Percentiles rank a stretch among this genome's conserved stretches.
These are phyloP conservation scores for Chinchilla lanigera DNA, from an alignment of 2,113 vertebrate species.

Conservation along the genomic window DNA sequence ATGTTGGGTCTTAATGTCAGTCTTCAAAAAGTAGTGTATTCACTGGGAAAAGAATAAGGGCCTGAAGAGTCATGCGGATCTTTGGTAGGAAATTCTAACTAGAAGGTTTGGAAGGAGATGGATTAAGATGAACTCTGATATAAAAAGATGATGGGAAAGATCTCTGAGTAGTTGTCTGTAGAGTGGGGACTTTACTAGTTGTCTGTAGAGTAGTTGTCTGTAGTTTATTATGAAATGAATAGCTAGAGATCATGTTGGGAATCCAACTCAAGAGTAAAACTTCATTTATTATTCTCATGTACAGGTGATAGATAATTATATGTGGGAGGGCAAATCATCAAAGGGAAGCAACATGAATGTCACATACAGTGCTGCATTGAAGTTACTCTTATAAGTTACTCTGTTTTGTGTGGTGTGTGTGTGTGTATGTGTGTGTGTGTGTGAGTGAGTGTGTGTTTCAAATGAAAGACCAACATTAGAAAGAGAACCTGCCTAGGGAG, in stretches of 20 bases:
- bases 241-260: neutral
- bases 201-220: too few relatives aligned
- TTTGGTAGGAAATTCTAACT: constrained; percentile 21
- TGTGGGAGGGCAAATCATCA: neutral
- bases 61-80: neutral
- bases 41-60: neutral
- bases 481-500: neutral
- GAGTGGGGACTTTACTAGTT: neutral
- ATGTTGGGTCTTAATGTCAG: neutral
- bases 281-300: neutral
- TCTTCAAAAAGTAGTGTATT: neutral
- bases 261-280: neutral
- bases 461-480: neutral
- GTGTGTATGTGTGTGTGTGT: too few relatives aligned
- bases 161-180: neutral
- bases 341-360: neutral
- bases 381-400: constrained; percentile 3
- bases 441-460: neutral
- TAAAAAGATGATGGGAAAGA: neutral
- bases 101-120: neutral
- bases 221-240: neutral
- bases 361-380: neutral
- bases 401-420: too few relatives aligned
- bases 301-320: neutral
- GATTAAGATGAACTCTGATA: neutral